Conservation (phyloP, 2,888 invertebrate species). For the Protodeltote pygarga region DNA sequence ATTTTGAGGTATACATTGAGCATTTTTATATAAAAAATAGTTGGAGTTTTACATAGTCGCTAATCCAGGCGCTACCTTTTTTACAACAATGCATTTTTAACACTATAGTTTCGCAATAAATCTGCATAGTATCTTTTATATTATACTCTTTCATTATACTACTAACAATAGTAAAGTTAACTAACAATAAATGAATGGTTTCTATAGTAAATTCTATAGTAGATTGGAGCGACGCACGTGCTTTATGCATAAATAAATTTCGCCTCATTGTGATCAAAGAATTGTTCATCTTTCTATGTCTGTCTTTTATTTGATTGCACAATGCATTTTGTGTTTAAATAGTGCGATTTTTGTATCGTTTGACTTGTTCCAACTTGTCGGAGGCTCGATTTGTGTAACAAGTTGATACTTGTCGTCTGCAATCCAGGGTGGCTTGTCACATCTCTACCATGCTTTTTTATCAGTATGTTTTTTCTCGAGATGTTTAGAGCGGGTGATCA, state of each 20-base stretch:
- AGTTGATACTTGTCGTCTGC: slow-evolving; percentile 76
- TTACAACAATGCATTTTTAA: too few relatives aligned
- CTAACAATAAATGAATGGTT: slow-evolving; percentile 44
- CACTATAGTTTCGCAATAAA: slow-evolving; percentile 1
- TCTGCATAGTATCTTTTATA: neutral
- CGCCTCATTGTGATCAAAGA: slow-evolving; percentile 49
- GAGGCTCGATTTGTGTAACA: slow-evolving; percentile 59
- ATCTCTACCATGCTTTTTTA: slow-evolving; percentile 42
- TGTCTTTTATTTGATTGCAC: slow-evolving; percentile 52
- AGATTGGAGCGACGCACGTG: slow-evolving; percentile 60
- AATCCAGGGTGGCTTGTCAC: slow-evolving; percentile 26
- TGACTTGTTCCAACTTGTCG: slow-evolving; percentile 65
- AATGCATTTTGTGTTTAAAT: slow-evolving; percentile 45
- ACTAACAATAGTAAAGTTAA: slow-evolving; percentile 24
- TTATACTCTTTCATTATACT: slow-evolving; percentile 11
- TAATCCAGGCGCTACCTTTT: too few relatives aligned
- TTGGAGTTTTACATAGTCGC: too few relatives aligned
- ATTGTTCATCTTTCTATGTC: slow-evolving; percentile 44
- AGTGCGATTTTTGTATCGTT: slow-evolving; percentile 25
- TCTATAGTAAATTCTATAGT: slow-evolving; percentile 21
- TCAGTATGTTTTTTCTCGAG: slow-evolving; percentile 15
- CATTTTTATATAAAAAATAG: too few relatives aligned
- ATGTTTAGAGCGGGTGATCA: slow-evolving; percentile 18
- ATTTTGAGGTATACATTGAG: too few relatives aligned
- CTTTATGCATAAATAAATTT: slow-evolving; percentile 53